A percentile compares a stretch with the other conserved stretches of the same genome.
phyloP scores from a whole-genome alignment of 2,888 invertebrate genomes.

The Malthinus seriepunctatus region DNA sequence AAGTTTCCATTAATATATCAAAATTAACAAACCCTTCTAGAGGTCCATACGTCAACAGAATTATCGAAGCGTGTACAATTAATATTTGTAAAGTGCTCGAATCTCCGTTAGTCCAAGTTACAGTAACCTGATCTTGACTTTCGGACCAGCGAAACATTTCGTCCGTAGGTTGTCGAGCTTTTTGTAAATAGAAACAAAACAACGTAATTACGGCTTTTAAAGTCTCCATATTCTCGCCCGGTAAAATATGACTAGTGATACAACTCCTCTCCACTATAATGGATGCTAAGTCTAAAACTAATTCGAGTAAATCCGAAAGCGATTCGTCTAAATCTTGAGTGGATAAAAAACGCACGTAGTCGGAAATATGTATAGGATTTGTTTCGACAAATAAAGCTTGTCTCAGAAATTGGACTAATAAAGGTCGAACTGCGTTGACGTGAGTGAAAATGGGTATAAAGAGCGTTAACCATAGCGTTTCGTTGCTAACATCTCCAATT shows the following conservation, averaged over 20 bases:
- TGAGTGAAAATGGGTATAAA: constrained; percentile 77
- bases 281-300: constrained; percentile 82
- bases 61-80: constrained; percentile 83
- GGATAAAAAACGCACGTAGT: constrained; percentile 85
- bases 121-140: constrained; percentile 74
- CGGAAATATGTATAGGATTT: constrained; percentile 77
- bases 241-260: constrained; percentile 69
- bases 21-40: constrained; percentile 51
- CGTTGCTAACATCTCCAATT: constrained; percentile 36
- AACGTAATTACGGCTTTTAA: constrained; percentile 73
- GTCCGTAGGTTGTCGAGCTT: constrained; percentile 67
- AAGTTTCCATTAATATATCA: constrained; percentile 67
- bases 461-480: constrained; percentile 61
- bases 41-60: constrained; percentile 74
- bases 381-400: constrained; percentile 92
- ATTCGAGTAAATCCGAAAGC: constrained; percentile 68
- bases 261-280: constrained; percentile 89
- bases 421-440: constrained; percentile 72
- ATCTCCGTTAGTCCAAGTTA: constrained; percentile 77
- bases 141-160: constrained; percentile 67
- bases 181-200: constrained; percentile 75
- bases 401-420: constrained; percentile 72
- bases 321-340: constrained; percentile 70
- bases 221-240: constrained; percentile 58
- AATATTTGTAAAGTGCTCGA: constrained; percentile 77